phyloP scores from a whole-genome alignment of 2,888 invertebrate genomes.

The Gortyna flavago region DNA sequence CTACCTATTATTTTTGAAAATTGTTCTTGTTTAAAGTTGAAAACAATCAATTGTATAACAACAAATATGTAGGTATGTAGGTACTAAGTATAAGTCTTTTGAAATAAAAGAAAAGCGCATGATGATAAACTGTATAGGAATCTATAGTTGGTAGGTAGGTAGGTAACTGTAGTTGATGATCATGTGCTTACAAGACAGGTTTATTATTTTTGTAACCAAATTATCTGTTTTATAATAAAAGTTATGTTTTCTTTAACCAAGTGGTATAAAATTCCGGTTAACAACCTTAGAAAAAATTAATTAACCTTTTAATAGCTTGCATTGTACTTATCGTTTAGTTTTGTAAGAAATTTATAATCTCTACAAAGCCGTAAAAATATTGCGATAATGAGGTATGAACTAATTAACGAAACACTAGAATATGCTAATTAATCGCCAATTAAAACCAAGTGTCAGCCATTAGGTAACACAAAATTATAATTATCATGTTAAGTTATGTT shows the following conservation, averaged over 20 bases:
- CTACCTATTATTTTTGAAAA: conserved; percentile 8
- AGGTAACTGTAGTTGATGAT: background rate
- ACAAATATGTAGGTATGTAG: background rate
- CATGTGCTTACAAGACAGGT: background rate
- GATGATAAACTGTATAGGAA: background rate
- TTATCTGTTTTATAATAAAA: background rate
- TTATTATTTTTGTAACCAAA: background rate
- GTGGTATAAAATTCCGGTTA: background rate
- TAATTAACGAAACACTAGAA: conserved; percentile 53
- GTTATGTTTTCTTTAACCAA: background rate
- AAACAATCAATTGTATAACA: background rate
- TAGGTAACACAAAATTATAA: conserved; percentile 43
- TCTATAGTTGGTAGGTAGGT: background rate
- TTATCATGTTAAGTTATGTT: conserved; percentile 33
- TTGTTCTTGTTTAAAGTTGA: background rate
- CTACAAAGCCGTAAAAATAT: conserved; percentile 32
- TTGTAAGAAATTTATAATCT: conserved; percentile 22
- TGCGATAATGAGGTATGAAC: conserved; percentile 56
- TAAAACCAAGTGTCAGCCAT: conserved; percentile 52
- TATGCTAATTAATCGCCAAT: conserved; percentile 61
- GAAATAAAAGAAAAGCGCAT: background rate
- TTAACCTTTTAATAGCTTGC: conserved; percentile 5
- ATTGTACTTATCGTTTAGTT: conserved; percentile 22
- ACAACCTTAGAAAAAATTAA: conserved; percentile 9
- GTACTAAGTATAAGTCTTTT: background rate